These are phyloP conservation scores for Clepsis dumicolana DNA, from an alignment of 2,888 invertebrate species.

Conservation along the genomic window DNA sequence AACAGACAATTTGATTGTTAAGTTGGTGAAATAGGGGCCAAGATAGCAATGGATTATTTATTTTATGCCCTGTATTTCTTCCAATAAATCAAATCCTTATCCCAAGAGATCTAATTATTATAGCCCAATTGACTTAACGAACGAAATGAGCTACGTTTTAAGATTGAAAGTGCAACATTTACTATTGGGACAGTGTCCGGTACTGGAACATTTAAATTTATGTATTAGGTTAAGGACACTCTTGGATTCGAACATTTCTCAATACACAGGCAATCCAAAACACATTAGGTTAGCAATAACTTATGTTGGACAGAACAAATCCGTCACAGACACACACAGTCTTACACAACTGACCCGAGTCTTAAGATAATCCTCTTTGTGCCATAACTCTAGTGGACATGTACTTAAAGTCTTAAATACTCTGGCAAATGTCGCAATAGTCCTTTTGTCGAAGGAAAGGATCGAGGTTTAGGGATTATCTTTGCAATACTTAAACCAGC, in stretches of 20 bases:
- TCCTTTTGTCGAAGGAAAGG: constrained; percentile 40
- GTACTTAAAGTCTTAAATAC: neutral
- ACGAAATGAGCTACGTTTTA: no score
- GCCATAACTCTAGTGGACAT: neutral
- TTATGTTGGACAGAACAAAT: constrained; percentile 35
- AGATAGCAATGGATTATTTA: no score
- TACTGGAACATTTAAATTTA: no score
- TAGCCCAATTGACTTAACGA: no score
- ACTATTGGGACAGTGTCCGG: no score
- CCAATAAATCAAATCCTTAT: no score
- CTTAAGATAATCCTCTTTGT: neutral
- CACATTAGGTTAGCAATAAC: constrained; percentile 28
- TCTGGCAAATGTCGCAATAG: constrained; percentile 1
- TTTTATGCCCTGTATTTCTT: no score
- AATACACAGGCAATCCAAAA: constrained; percentile 27
- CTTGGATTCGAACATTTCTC: constrained; percentile 9
- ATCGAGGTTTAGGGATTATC: constrained; percentile 40
- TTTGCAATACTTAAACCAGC: neutral
- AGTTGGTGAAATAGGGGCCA: no score
- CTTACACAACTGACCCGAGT: constrained; percentile 37
- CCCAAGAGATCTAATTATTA: no score
- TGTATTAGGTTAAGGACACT: constrained; percentile 8
- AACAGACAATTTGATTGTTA: no score
- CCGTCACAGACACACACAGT: constrained; percentile 32
- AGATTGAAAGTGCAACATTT: no score